Evolutionary conservation across 2,888 invertebrate species (phyloP), one percentile per base, ranked within the genome.

Genomic region (Operophtera brumata): DNA sequence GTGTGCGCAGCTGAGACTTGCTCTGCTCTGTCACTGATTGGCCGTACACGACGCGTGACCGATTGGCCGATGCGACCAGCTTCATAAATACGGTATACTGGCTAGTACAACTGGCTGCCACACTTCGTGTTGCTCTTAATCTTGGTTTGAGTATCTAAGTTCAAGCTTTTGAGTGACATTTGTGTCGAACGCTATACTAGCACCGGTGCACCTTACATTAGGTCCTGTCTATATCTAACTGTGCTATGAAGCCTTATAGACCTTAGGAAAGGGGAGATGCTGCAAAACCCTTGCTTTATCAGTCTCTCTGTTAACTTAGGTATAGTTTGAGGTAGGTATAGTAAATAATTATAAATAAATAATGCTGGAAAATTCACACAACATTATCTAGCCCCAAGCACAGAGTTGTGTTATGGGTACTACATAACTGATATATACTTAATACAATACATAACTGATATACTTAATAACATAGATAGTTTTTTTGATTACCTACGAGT

Each of bases 51-150:
- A 42, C 11, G 47, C 50, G 43, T 44, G 47, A 56, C 50, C 39
- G 30, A 51, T 47, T 30, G 45, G 35, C 26, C 35, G 26, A 12
- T 34, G 32, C 14, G 14, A 6, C 11, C 28, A 10, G 20, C 12
- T 6, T 28, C 37, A 34, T 42, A 34, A 50, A 44, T 56, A 56
- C 44, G 43, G 40, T 47, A 43, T 2, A 6, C 41, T 41, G 30
- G 11, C 26, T n/a, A 28, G 8, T 26, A 37, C 11, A 47, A 40
- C 40, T 36, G 44, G 30, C 48, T 9, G 39, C 44, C 41, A 48
- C 41, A 45, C 54, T 41, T 28, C 30, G n/a, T n/a, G 8, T 8
- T 13, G 49, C 36, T 49, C 54, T 35, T 56, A 56, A 56, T 56
- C 36, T 45, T 43, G 32, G 36, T 30, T 36, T 41, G 43, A 56